A percentile compares a stretch with the other conserved stretches of the same genome.
phyloP scores from a whole-genome alignment of 2,888 invertebrate species.

The Exephanes ischioxanthus region DNA sequence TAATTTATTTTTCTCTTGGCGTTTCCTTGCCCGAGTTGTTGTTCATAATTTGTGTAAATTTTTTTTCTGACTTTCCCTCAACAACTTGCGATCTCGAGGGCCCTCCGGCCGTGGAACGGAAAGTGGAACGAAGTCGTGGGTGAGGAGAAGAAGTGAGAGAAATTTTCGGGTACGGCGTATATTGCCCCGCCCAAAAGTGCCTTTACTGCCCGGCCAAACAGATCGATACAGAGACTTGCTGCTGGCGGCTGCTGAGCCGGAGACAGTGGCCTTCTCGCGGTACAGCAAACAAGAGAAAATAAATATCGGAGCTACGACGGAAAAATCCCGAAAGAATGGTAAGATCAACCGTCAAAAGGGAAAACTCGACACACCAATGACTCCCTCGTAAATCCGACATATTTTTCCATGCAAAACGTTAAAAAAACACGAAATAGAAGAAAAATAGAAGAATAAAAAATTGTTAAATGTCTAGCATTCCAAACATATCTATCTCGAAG shows the following conservation, averaged over 20 bases:
- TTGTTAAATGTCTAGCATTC: neutral
- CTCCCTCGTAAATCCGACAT: neutral
- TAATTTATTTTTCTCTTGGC: neutral
- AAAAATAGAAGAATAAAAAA: neutral
- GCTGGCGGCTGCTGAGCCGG: conserved; percentile 31
- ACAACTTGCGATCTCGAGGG: neutral
- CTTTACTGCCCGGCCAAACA: conserved; percentile 75
- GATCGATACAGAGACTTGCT: conserved; percentile 74
- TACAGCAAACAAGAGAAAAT: conserved; percentile 24
- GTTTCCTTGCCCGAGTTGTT: neutral
- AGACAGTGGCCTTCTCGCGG: conserved; percentile 42
- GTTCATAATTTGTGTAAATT: neutral
- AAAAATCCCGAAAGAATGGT: conserved; percentile 1
- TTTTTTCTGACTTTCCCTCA: neutral
- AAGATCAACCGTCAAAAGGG: conserved; percentile 1
- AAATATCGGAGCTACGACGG: neutral
- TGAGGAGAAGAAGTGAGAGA: conserved; percentile 24
- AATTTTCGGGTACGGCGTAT: conserved; percentile 59
- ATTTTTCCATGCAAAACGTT: neutral
- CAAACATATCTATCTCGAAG: neutral
- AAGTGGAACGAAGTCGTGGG: neutral
- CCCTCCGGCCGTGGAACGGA: neutral
- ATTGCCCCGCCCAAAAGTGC: conserved; percentile 74
- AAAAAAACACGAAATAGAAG: neutral
- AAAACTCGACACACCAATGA: conserved; percentile 7